Evolutionary conservation across 2,888 invertebrate species (phyloP).

Genomic region (Tinea pellionella): DNA sequence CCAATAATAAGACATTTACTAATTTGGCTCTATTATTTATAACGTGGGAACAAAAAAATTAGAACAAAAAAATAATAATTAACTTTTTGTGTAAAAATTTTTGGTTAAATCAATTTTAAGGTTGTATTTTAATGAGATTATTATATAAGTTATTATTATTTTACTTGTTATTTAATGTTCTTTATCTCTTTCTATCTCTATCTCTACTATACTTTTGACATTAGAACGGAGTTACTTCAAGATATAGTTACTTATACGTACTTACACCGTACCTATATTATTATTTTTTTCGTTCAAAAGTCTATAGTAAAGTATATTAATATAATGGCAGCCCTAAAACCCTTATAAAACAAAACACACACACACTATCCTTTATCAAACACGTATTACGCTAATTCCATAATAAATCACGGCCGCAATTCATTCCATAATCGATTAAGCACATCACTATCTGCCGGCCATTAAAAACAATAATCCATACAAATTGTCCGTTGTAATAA

Average conservation of each 20-base stretch:
- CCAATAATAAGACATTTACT: neutral
- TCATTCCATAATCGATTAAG: constrained; percentile 3
- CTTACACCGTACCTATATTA: too few species aligned
- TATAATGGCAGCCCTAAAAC: too few species aligned
- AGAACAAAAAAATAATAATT: neutral
- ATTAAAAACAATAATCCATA: constrained; percentile 25
- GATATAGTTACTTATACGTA: too few species aligned
- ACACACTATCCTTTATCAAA: neutral
- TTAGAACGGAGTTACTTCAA: too few species aligned
- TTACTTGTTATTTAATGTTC: too few species aligned
- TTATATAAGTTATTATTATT: too few species aligned
- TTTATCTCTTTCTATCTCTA: too few species aligned
- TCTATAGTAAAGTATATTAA: too few species aligned
- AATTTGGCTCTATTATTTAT: neutral
- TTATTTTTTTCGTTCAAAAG: too few species aligned
- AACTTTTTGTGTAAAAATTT: neutral
- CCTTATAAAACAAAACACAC: neutral
- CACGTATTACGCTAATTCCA: neutral
- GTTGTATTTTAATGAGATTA: too few species aligned
- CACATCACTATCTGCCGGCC: constrained; percentile 8
- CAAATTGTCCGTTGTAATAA: constrained; percentile 21
- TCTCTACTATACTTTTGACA: too few species aligned
- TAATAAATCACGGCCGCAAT: constrained; percentile 2
- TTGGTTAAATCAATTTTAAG: too few species aligned
- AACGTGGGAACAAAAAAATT: neutral